A percentile compares a stretch with the other conserved stretches of the same genome.
Conservation (phyloP, 2,113 vertebrate species). For the Tachysurus vachellii region DNA sequence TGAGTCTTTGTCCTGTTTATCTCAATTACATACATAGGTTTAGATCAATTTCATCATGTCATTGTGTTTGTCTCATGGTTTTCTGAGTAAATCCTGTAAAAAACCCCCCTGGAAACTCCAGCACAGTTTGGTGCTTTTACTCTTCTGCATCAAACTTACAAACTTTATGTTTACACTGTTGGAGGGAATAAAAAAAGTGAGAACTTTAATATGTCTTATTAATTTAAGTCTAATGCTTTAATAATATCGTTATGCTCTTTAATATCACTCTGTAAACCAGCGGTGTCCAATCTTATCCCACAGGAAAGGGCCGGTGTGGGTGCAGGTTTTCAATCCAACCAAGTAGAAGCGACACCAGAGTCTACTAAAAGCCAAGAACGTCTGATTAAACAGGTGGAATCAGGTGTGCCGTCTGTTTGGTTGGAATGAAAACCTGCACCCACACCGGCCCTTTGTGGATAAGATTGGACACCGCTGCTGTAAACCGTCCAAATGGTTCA, state of each 20-base stretch:
- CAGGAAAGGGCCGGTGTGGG: no score
- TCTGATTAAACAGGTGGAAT: no score
- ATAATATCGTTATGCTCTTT: background rate
- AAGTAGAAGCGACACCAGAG: no score
- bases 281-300: no score
- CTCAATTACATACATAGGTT: background rate
- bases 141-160: background rate
- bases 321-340: no score
- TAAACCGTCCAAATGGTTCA: background rate
- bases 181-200: background rate
- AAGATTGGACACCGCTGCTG: no score
- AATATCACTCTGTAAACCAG: background rate
- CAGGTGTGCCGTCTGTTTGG: no score
- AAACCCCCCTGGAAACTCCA: no score
- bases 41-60: background rate
- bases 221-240: background rate
- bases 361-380: no score
- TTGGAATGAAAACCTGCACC: no score
- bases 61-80: background rate
- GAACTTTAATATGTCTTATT: background rate
- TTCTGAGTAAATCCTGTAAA: background rate
- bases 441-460: no score
- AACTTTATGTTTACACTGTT: background rate
- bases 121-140: no score
- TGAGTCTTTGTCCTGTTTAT: conserved; percentile 66